A percentile compares a stretch with the other conserved stretches of the same genome.
phyloP scores from a whole-genome alignment of 2,797 vertebrate genomes.

The Dendrocincla fuliginosa region DNA sequence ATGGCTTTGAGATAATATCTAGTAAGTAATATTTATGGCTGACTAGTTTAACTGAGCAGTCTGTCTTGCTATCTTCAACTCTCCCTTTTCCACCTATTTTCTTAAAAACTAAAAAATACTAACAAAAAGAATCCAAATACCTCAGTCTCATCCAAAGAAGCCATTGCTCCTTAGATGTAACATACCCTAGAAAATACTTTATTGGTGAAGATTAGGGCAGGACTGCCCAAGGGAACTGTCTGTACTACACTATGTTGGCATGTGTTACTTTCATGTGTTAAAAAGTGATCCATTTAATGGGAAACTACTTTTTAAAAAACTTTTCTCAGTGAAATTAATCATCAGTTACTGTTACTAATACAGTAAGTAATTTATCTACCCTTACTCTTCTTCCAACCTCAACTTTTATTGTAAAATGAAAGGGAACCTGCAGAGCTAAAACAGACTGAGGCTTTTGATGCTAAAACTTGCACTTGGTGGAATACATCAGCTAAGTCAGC shows the following conservation, averaged over 20 bases:
- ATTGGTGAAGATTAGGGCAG: neutral
- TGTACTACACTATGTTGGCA: neutral
- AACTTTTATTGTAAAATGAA: neutral
- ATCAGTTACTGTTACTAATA: neutral
- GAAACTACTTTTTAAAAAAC: neutral
- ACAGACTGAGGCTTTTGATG: neutral
- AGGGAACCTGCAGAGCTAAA: neutral
- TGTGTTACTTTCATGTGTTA: neutral
- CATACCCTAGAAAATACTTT: neutral
- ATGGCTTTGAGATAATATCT: slow-evolving; percentile 95
- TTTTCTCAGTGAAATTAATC: neutral
- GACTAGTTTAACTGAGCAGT: slow-evolving; percentile 41
- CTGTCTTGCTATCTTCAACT: slow-evolving; percentile 21
- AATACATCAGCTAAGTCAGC: neutral
- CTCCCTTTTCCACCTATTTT: neutral
- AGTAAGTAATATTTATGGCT: slow-evolving; percentile 82
- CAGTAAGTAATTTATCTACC: neutral
- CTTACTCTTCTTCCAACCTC: neutral
- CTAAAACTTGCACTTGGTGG: neutral
- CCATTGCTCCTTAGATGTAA: neutral
- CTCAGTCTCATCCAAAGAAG: neutral
- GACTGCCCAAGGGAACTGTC: neutral
- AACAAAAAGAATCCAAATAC: neutral
- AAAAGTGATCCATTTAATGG: neutral
- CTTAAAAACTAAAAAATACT: neutral